phyloP scores from a whole-genome alignment of 2,113 vertebrate genomes.

The Varanus komodoensis region DNA sequence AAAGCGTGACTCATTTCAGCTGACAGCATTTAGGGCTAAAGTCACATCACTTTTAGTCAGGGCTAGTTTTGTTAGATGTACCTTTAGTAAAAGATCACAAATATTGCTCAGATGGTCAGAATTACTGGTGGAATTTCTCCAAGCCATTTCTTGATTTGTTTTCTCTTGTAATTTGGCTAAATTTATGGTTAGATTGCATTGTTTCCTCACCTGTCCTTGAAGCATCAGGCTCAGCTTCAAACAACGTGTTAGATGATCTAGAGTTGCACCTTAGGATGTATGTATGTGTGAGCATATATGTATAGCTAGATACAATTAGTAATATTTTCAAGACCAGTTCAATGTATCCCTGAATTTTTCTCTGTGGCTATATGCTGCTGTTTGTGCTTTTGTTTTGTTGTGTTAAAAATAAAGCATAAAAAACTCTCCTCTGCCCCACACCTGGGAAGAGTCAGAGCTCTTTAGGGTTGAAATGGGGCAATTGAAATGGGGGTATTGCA shows the following conservation, averaged over 20 bases:
- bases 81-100: slow-evolving; percentile 50
- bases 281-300: too few species aligned
- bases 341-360: too few species aligned
- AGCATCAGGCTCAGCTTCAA: background rate
- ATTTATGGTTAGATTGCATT: background rate
- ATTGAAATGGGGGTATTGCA: background rate
- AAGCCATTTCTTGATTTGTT: background rate
- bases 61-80: background rate
- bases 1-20: slow-evolving; percentile 61
- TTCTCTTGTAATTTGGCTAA: background rate
- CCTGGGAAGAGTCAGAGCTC: background rate
- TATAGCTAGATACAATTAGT: too few species aligned
- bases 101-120: slow-evolving; percentile 42
- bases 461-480: background rate
- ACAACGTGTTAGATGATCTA: background rate
- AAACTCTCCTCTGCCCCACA: background rate
- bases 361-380: too few species aligned
- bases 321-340: too few species aligned
- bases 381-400: too few species aligned
- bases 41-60: slow-evolving; percentile 41
- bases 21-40: slow-evolving; percentile 55
- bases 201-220: background rate
- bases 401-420: too few species aligned
- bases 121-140: background rate
- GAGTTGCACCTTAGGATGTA: too few species aligned